Evolutionary conservation across 2,888 invertebrate species (phyloP), one percentile per base, ranked within the genome.

Genomic region (Diadromus collaris): DNA sequence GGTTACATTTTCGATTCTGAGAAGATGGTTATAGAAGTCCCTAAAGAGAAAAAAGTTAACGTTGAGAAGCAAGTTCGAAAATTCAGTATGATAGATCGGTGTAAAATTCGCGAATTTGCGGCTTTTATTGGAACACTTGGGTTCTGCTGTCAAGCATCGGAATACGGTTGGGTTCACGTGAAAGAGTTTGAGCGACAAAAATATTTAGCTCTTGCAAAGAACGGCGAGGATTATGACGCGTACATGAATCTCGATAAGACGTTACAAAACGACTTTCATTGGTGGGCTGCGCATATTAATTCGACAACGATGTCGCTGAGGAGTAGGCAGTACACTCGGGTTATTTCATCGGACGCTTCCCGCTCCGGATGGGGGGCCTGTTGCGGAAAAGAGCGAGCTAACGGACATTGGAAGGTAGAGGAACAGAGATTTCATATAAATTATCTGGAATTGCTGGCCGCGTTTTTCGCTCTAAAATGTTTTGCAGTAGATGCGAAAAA

Each of bases 391-490:
- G 10, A 64, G 24, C 16, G 19, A 64, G 34, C 73, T 32, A 27
- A 78, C 32, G 79, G 79, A 10, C 64, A 63, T 56, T 81, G 82
- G 73, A 77, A 48, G 38, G 6, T 21, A 9, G 29, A 68, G 10
- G 77, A 81, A 27, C 48, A 34, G 4, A 24, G n/a, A 1, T 63
- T 24, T 10, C 77, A 79, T 46, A 81, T 81, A 9, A 78, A 76
- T 68, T 29, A 72, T 51, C 29, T 71, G 9, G 79, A 74, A 71
- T 63, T 78, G 16, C 21, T 41, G 38, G 78, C 81, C 6, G 78
- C 83, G 0, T 80, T 81, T 61, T 81, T 79, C 27, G 82, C 74
- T 0, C 51, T 83, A 2, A 78, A 76, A 74, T 81, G 79, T 64
- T 83, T 84, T 16, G 79, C 76, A 0, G 44, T 61, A 0, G 24